Conservation (phyloP, 2,888 invertebrate species). For the Periphyllus acericola region DNA sequence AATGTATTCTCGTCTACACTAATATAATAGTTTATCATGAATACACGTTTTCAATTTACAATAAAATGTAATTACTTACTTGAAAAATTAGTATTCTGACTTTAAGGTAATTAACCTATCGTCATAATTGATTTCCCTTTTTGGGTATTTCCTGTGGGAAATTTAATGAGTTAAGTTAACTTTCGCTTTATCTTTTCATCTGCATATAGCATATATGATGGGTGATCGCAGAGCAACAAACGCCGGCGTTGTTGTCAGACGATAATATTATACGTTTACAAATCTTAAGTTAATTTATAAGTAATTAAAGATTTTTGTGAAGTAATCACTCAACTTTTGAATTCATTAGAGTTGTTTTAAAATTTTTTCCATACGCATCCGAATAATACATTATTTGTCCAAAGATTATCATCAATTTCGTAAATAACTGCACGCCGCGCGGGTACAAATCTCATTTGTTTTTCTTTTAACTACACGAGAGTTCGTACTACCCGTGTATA, state of each 20-base stretch:
- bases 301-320: too few species aligned
- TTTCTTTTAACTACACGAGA: not conserved
- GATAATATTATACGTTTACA: too few species aligned
- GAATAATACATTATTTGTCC: too few species aligned
- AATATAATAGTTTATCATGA: not conserved
- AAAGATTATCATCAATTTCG: not conserved
- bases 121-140: not conserved
- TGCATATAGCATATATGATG: not conserved
- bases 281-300: too few species aligned
- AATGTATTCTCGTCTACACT: too few species aligned
- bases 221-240: too few species aligned
- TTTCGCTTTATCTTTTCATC: not conserved
- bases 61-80: not conserved
- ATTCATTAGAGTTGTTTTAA: too few species aligned
- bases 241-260: too few species aligned
- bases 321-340: too few species aligned
- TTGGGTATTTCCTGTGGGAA: not conserved
- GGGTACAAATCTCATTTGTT: not conserved
- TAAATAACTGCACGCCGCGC: not conserved
- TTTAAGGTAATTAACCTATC: not conserved
- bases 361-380: too few species aligned
- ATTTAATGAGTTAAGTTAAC: not conserved
- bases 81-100: not conserved
- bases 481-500: not conserved
- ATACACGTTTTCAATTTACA: not conserved